A percentile compares a stretch with the other conserved stretches of the same genome.
phyloP scores from a whole-genome alignment of 2,113 vertebrate species.

The Tricholaema leucomelas region DNA sequence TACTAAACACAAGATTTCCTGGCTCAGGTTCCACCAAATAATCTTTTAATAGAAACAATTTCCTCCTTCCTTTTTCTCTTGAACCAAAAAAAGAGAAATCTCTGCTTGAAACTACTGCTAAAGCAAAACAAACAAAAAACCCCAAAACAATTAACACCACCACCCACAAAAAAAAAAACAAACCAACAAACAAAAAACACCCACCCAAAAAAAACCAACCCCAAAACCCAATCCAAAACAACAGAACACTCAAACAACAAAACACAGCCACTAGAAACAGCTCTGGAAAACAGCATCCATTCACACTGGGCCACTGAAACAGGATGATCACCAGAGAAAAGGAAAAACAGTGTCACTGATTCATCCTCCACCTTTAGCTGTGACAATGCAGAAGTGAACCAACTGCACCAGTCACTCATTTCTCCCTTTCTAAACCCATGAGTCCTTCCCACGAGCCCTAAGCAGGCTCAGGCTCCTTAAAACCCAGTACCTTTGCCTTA shows the following conservation, averaged over 20 bases:
- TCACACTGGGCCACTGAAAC: accelerated
- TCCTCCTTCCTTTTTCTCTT: neutral
- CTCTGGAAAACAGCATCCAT: neutral
- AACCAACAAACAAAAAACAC: neutral
- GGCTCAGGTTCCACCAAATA: neutral
- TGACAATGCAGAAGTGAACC: neutral
- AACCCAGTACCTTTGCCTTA: neutral
- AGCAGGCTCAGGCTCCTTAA: neutral
- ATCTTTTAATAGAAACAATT: neutral
- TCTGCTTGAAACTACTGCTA: neutral
- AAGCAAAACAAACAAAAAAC: neutral
- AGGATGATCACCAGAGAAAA: neutral
- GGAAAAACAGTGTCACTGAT: neutral
- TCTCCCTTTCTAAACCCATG: neutral
- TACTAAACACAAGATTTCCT: neutral
- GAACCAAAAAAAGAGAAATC: neutral
- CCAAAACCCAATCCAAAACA: too few species aligned
- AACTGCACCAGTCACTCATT: neutral
- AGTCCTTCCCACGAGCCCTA: neutral
- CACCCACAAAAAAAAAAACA: too few species aligned
- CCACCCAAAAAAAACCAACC: neutral
- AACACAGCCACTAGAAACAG: neutral
- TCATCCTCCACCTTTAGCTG: neutral
- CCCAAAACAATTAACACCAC: neutral
- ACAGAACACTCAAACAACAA: too few species aligned